Evolutionary conservation across 2,888 invertebrate genomes (phyloP), one percentile per base, ranked within the genome.

Genomic region (Epirrhoe tristata): DNA sequence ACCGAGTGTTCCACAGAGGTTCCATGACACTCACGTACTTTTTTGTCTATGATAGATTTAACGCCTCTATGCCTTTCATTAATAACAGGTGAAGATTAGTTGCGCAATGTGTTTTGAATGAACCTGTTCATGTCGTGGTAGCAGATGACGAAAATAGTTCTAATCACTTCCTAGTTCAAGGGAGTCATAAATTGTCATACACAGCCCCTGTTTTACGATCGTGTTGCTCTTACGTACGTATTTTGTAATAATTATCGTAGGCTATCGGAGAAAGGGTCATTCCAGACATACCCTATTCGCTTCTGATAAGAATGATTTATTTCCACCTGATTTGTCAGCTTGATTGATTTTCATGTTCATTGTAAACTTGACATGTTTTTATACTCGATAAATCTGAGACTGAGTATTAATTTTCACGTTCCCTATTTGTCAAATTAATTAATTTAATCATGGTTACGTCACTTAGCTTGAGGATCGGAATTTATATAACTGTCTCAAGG

Each of bases 101-200:
- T 6, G 12, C 16, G 16, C 6, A 5, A 36, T 16, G 14, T 48
- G 48, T 48, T 48, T 14, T 16, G 6, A 16, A 48, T 16, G 16
- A 16, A 46, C 14, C 14, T 2, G 14, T 16, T 12, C 17, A 58
- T 12, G 12, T 32, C 36, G 14, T 36, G 34, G 43, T n/a, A 12
- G 16, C 3, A 24, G 1, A 24, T 17, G 36, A 69, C 71, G 55
- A 56, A 80, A 80, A 81, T 82, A 81, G 77, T 63, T 63, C 52
- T 72, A 71, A 74, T 73, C 68, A 74, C 80, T 84, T 84, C 82
- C 81, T 77, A 85, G 84, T 84, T 84, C 81, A 84, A 78, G 75
- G 74, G 79, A 82, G 78, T 79, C 82, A 74, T 85, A 67, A 68
- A 67, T 48, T 60, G 59, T 39, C 58, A 51, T 62, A 62, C 48